phyloP scores from a whole-genome alignment of 2,888 invertebrate genomes.

The Schizotus pectinicornis region DNA sequence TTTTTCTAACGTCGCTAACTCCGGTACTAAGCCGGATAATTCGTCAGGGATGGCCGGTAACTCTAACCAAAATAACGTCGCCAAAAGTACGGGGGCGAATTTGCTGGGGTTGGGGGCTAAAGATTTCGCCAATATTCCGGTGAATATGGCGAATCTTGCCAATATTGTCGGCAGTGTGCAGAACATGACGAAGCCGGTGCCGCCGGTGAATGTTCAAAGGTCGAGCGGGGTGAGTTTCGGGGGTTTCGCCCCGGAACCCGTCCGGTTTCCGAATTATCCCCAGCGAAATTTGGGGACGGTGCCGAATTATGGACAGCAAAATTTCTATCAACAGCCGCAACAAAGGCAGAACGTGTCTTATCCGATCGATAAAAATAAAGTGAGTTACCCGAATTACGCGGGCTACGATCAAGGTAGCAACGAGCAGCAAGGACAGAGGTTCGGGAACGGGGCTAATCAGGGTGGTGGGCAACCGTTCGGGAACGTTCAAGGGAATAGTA shows the following conservation, averaged over 20 bases:
- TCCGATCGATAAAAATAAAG: slow-evolving; percentile 21
- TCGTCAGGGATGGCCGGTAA: not conserved
- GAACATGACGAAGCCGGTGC: slow-evolving; percentile 23
- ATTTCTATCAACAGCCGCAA: slow-evolving; percentile 7
- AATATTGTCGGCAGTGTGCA: slow-evolving; percentile 48
- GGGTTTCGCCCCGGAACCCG: not conserved
- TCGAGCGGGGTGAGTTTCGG: not conserved
- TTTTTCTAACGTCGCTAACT: not conserved
- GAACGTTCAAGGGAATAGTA: too few relatives aligned
- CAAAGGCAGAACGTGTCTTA: slow-evolving; percentile 17
- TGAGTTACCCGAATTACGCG: slow-evolving; percentile 25
- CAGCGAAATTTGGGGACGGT: too few relatives aligned
- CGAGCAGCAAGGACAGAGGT: too few relatives aligned
- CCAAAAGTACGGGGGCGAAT: not conserved
- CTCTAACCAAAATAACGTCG: not conserved
- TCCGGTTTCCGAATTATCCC: not conserved
- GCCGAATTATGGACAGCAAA: not conserved
- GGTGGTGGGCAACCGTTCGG: too few relatives aligned
- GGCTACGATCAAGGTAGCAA: slow-evolving; percentile 8
- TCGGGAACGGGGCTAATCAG: too few relatives aligned
- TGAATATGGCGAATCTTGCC: slow-evolving; percentile 47
- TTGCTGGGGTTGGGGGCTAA: slow-evolving; percentile 27
- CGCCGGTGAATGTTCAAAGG: not conserved
- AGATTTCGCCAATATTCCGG: slow-evolving; percentile 37
- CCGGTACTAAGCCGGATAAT: slow-evolving; percentile 16